Percentiles rank a stretch among this genome's conserved stretches.
Conservation (phyloP, 37 sponge, comb jelly and placozoan genomes). For the Dysidea cf. avara region DNA sequence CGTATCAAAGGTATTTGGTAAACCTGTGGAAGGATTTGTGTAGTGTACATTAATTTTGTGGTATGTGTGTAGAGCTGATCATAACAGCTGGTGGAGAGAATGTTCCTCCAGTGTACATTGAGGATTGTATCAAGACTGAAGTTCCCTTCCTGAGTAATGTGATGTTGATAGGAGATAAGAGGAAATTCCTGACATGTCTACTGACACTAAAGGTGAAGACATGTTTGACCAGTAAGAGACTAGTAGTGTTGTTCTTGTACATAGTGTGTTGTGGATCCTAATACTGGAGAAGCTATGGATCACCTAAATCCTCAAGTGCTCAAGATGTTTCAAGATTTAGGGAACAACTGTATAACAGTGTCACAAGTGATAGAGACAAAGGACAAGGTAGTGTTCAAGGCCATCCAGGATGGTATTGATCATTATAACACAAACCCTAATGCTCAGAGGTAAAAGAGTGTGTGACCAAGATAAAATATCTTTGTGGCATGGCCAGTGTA, state of each 20-base stretch:
- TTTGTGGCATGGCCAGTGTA: no score
- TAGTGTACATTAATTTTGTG: no score
- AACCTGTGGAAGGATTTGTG: background rate
- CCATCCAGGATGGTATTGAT: slow-evolving; percentile 75
- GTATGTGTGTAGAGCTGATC: slow-evolving; percentile 56
- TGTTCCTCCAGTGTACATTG: slow-evolving; percentile 77
- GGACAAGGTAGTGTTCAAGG: slow-evolving; percentile 61
- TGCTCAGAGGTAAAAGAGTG: slow-evolving; percentile 73
- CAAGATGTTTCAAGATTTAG: slow-evolving; percentile 20
- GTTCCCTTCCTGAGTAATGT: slow-evolving; percentile 69
- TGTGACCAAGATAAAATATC: no score
- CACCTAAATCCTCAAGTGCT: slow-evolving; percentile 39
- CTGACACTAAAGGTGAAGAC: slow-evolving; percentile 59
- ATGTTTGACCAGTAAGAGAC: background rate
- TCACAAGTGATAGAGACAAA: slow-evolving; percentile 71
- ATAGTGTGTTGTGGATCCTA: slow-evolving; percentile 75
- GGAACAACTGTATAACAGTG: slow-evolving; percentile 55
- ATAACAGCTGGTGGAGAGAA: slow-evolving; percentile 91
- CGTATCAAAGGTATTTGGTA: slow-evolving; percentile 65
- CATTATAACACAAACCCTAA: slow-evolving; percentile 60
- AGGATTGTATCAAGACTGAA: slow-evolving; percentile 53
- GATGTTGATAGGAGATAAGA: slow-evolving; percentile 68
- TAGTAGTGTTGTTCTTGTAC: background rate
- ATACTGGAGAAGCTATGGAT: slow-evolving; percentile 71
- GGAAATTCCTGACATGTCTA: slow-evolving; percentile 63